These are phyloP conservation scores for Helicoverpa armigera DNA, from an alignment of 1,140 invertebrate genomes.

Conservation along the genomic window DNA sequence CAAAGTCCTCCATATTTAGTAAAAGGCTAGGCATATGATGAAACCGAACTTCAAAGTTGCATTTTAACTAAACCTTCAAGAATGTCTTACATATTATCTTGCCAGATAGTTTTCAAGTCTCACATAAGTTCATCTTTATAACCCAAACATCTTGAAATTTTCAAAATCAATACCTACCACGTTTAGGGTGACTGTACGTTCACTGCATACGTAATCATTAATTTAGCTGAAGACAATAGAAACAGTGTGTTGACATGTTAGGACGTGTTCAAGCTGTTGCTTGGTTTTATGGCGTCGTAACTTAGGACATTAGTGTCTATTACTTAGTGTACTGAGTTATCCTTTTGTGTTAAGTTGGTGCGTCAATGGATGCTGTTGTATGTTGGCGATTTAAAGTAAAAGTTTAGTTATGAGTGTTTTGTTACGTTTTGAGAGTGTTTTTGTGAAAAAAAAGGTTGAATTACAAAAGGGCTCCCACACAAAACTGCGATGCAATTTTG, in stretches of 20 bases:
- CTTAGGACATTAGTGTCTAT: slow-evolving; percentile 34
- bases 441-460: too few relatives aligned
- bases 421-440: too few relatives aligned
- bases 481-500: too few relatives aligned
- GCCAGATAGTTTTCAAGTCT: not conserved
- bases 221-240: slow-evolving; percentile 34
- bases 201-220: slow-evolving; percentile 27
- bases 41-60: too few relatives aligned
- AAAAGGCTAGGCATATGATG: too few relatives aligned
- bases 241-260: slow-evolving; percentile 26
- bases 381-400: too few relatives aligned
- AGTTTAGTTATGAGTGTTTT: too few relatives aligned
- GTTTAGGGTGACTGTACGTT: not conserved
- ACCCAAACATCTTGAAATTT: slow-evolving; percentile 1
- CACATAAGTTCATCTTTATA: not conserved
- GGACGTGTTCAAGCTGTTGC: slow-evolving; percentile 25
- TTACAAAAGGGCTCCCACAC: too few relatives aligned
- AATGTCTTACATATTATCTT: too few relatives aligned
- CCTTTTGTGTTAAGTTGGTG: not conserved
- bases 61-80: too few relatives aligned
- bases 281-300: slow-evolving; percentile 34
- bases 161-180: slow-evolving; percentile 12
- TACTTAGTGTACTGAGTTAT: not conserved
- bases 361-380: too few relatives aligned
- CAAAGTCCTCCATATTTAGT: too few relatives aligned